Evolutionary conservation across 1,140 invertebrate species (phyloP), one percentile per base, ranked within the genome.

Genomic region (Drosophila albomicans): DNA sequence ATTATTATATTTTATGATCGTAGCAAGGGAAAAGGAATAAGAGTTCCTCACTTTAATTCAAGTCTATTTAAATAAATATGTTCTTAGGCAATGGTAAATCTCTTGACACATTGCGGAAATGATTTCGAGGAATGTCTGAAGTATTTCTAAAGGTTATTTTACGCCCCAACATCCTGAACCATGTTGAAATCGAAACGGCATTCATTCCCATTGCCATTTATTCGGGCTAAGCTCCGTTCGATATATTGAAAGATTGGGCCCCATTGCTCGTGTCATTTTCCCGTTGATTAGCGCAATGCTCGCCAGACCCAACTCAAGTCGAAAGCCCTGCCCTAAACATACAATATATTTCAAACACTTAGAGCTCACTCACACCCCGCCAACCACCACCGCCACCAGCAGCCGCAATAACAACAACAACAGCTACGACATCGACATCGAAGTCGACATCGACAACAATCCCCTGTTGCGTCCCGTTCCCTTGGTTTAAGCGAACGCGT

Each of bases 231-330:
- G 25, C 30, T 10, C 16, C 16, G 8, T 13, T 16, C 35, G 45
- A 70, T 70, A 52, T 54, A 43, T 57, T 30, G 11, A 49, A 10
- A n/a, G 30, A 57, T 69, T 52, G 49, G 13, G 35, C 6, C 46
- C 35, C 13, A 16, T 32, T 35, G 58, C 25, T 48, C 49, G 30
- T 75, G 67, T 77, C 68, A 80, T 85, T 85, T 80, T 78, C 63
- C 74, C 78, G 52, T 81, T 85, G 77, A 84, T 85, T 80, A 81
- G 81, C 79, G 54, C 72, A 62, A 45, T 78, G 59, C 32, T 67
- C 30, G 43, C 20, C 46, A 63, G 45, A 65, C 56, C 51, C 52
- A 75, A 63, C 49, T 58, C 58, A 65, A 65, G 35, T 75, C 65
- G 56, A 64, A 66, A 52, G 11, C 28, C 56, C n/a, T 13, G 62